Conservation (phyloP, 2,888 invertebrate species). For the Drosophila bunnanda region DNA sequence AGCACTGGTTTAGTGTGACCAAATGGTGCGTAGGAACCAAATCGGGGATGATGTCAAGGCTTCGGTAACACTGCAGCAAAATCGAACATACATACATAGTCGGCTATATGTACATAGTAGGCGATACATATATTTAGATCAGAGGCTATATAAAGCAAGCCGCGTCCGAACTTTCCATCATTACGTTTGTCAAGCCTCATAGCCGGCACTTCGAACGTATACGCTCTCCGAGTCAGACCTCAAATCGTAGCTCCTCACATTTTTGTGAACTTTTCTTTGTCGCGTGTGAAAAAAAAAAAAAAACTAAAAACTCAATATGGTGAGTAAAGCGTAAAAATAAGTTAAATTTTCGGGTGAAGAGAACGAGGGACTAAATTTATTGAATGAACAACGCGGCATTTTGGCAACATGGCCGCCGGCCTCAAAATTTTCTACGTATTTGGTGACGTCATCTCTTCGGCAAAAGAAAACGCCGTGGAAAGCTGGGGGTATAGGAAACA, state of each 20-base stretch:
- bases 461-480: conserved; percentile 4
- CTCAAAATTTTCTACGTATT: conserved; percentile 10
- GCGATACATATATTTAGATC: not conserved
- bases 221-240: conserved; percentile 55
- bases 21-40: too few relatives aligned
- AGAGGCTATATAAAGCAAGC: conserved; percentile 86
- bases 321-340: conserved; percentile 62
- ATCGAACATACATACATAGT: not conserved
- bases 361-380: not conserved
- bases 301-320: conserved; percentile 81
- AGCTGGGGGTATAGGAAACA: not conserved
- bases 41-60: too few relatives aligned
- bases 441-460: conserved; percentile 65
- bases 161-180: conserved; percentile 85
- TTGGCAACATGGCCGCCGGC: conserved; percentile 56
- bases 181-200: conserved; percentile 90
- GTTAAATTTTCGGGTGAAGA: not conserved
- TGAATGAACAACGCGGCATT: not conserved
- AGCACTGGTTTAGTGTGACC: too few relatives aligned
- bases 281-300: conserved; percentile 75
- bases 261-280: conserved; percentile 73
- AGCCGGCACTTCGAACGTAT: conserved; percentile 87
- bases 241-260: conserved; percentile 55
- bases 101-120: not conserved
- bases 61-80: too few relatives aligned